Evolutionary conservation across 1,140 invertebrate species (phyloP), one percentile per base, ranked within the genome.

Genomic region (Drosophila fuyamai): DNA sequence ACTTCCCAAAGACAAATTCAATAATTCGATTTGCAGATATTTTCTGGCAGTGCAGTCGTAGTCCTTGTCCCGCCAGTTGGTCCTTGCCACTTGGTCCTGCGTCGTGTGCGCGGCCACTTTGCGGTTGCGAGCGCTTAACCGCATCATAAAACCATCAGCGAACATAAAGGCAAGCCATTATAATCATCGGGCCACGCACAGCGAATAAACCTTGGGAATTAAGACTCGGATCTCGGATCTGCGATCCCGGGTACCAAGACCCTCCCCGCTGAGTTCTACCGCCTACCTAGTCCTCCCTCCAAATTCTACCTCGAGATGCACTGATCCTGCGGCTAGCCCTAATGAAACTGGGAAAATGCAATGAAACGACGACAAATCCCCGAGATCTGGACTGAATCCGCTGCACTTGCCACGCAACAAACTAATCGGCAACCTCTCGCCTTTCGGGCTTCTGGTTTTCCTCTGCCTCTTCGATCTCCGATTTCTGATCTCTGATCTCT

Each of bases 101-200:
- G 54, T 67, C 74, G 63, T 79, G 83, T 67, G 77, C 80, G 75
- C 83, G 66, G 55, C 65, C 84, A 89, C 84, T 89, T 89, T 89
- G 84, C 84, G 84, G 84, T 89, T 85, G 76, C 84, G 50, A 84
- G 84, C 80, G 84, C 84, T 89, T 89, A 89, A 89, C 84, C 84
- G 84, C 84, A 89, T 89, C 84, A 89, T 89, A 89, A 89, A 89
- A 89, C 84, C 84, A 89, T 89, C 84, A 84, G 60, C 56, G 74
- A 81, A 71, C 82, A 88, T 84, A 88, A 84, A 88, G 82, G 61
- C 82, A 89, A 89, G 76, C 84, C 77, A 88, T 89, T 81, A 88
- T 89, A 78, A 88, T 88, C 83, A 88, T 89, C 72, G 81, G 67
- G 76, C 73, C 75, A 72, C 61, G 71, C 83, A 81, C 77, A 44